Base-by-base conservation (phyloP, 1,140 invertebrate species). In the Proctacanthus coquilletti region DNA sequence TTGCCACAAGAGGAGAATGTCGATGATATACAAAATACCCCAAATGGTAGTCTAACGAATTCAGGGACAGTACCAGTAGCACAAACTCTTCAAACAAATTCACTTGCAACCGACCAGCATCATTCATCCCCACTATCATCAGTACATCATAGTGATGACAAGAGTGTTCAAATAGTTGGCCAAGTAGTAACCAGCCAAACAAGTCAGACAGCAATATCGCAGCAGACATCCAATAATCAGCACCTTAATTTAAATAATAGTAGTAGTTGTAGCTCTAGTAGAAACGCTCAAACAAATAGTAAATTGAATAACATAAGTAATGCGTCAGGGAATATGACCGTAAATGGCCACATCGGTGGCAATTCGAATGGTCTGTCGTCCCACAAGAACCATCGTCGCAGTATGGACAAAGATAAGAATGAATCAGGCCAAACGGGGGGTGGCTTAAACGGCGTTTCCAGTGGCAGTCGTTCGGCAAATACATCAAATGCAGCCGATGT, bases 1-100 rank as follows among this genome's bases (percentile, higher is more conserved):
- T 64, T 95, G 59, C 89, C 89, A 38, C 64, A 78, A 64, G 72
- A 78, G 36, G 48, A 56, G 39, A 42, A 46, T 23, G 34, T 41
- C 13, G 45, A 50, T 17, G 51, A 48, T 10, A 30, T 31, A 38
- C 36, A 36, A 25, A n/a, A 21, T 18, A 31, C 43, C 4, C 25
- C 34, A 34, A 34, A 36, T 18, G 31, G 30, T 27, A 25, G 25
- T 17, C 6, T 14, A 6, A 37, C 40, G 25, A 38, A 10, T 15
- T 4, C 34, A 14, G 23, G 23, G 6, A n/a, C 23, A 25, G n/a
- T 25, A 25, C 23, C 23, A 25, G 23, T 25, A 25, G 23, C 23
- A 25, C 23, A 25, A 25, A 25, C n/a, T 25, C 23, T 25, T 25
- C 23, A 25, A 25, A 35, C 11, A 32, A 32, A 5, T 5, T 14